A percentile compares a stretch with the other conserved stretches of the same genome.
These are phyloP conservation scores for Platycnemis pennipes DNA, from an alignment of 2,888 invertebrate genomes.

Conservation along the genomic window DNA sequence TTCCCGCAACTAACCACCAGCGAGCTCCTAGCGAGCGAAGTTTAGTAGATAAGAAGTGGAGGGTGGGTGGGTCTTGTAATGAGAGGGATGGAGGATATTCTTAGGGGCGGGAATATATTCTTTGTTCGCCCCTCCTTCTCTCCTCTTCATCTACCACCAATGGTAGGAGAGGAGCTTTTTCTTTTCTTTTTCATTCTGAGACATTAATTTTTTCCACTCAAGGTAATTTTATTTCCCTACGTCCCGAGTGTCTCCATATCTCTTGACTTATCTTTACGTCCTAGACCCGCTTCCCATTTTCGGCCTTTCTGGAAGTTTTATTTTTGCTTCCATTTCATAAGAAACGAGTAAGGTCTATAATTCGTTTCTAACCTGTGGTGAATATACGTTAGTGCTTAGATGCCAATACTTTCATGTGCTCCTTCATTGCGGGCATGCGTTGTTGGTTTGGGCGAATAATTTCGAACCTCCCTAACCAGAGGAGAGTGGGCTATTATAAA, in stretches of 20 bases:
- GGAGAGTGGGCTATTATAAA: too few relatives aligned
- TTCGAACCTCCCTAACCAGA: too few relatives aligned
- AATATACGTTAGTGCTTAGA: too few relatives aligned
- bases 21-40: not conserved
- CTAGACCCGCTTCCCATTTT: not conserved
- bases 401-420: too few relatives aligned
- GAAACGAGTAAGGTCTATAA: not conserved
- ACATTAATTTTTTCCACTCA: constrained; percentile 10
- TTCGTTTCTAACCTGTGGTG: not conserved
- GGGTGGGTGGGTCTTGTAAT: not conserved
- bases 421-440: too few relatives aligned
- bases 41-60: not conserved
- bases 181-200: constrained; percentile 7
- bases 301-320: not conserved
- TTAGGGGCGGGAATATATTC: not conserved
- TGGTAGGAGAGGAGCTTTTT: not conserved
- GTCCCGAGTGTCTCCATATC: not conserved
- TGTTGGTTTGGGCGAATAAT: too few relatives aligned
- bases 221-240: constrained; percentile 9
- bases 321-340: not conserved
- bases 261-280: not conserved
- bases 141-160: not conserved
- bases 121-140: not conserved
- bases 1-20: not conserved
- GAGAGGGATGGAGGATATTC: not conserved